phyloP scores from a whole-genome alignment of 2,888 invertebrate species.

The Cheilosia scutellata region DNA sequence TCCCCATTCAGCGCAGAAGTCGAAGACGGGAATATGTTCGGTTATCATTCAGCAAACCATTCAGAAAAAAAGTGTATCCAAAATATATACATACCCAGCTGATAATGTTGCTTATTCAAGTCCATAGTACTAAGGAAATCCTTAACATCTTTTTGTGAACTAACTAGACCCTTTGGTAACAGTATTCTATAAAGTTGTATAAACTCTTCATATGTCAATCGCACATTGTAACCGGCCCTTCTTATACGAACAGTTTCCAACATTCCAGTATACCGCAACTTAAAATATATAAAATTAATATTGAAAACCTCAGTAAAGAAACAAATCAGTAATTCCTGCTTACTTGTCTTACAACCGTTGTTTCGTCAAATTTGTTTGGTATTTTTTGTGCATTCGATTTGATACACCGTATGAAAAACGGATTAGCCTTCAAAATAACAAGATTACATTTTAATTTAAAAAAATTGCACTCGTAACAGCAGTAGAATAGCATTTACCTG shows the following conservation, averaged over 20 bases:
- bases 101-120: conserved; percentile 95
- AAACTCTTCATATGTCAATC: conserved; percentile 97
- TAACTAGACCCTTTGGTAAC: conserved; percentile 93
- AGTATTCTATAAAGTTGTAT: conserved; percentile 96
- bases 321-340: not conserved
- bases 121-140: conserved; percentile 93
- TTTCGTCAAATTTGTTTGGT: conserved; percentile 96
- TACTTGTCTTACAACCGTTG: conserved; percentile 91
- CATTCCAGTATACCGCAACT: conserved; percentile 98
- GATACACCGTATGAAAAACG: conserved; percentile 91
- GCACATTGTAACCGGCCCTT: conserved; percentile 97
- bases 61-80: not conserved
- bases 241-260: conserved; percentile 97
- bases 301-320: not conserved
- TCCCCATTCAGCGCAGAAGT: too few species aligned
- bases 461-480: not conserved
- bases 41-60: too few species aligned
- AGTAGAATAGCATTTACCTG: conserved; percentile 83
- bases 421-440: conserved; percentile 83
- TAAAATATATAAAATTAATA: conserved; percentile 79
- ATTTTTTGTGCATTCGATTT: conserved; percentile 97
- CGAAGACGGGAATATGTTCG: too few species aligned
- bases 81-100: conserved; percentile 86
- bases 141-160: conserved; percentile 93
- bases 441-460: not conserved